Evolutionary conservation across 1,140 invertebrate genomes (phyloP).

Genomic region (Achroia grisella): DNA sequence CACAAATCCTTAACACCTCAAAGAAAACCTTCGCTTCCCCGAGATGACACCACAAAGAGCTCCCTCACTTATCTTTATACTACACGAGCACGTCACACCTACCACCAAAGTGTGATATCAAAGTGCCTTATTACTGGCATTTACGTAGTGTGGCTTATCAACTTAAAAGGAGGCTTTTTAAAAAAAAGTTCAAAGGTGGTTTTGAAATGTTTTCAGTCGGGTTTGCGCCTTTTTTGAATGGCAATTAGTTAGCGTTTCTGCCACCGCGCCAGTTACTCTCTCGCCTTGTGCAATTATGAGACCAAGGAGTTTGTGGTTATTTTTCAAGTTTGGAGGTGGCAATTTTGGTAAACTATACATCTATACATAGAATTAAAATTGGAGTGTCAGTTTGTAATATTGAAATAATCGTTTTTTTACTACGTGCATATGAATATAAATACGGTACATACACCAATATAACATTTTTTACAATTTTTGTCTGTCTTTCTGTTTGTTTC

Average conservation of each 20-base stretch:
- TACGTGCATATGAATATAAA: background rate
- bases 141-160: conserved; percentile 65
- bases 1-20: conserved; percentile 11
- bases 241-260: conserved; percentile 65
- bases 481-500: no score
- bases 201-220: conserved; percentile 65
- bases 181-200: conserved; percentile 61
- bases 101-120: conserved; percentile 2
- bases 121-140: conserved; percentile 66
- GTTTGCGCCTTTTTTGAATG: conserved; percentile 71
- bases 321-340: conserved; percentile 4
- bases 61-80: conserved; percentile 39
- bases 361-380: no score
- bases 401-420: no score
- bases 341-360: no score
- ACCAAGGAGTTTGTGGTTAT: conserved; percentile 34
- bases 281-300: conserved; percentile 65
- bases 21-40: conserved; percentile 31
- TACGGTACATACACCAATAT: no score
- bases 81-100: conserved; percentile 51
- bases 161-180: conserved; percentile 47
- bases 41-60: no score
- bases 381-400: no score
- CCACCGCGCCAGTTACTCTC: conserved; percentile 42
- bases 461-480: no score